Evolutionary conservation across 2,797 vertebrate genomes (phyloP).

Genomic region (Urosaurus nigricauda): DNA sequence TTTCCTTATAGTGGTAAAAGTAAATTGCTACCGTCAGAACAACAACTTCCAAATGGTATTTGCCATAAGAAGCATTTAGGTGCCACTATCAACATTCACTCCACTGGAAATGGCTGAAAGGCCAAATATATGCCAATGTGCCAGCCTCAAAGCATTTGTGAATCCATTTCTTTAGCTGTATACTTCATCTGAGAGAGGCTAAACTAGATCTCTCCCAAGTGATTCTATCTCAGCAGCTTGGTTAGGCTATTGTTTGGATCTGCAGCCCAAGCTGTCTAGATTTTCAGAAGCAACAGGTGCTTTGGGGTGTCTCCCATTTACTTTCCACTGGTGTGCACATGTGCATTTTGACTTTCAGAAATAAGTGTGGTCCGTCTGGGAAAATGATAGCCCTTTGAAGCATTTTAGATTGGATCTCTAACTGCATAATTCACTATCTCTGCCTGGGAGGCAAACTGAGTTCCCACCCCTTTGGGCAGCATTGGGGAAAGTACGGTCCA

Average conservation of each 20-base stretch:
- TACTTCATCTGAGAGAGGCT: not conserved
- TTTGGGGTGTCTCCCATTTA: not conserved
- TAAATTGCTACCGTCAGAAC: not conserved
- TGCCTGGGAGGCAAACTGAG: too few species aligned
- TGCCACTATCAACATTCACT: not conserved
- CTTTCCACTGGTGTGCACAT: not conserved
- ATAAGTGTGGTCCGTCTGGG: not conserved
- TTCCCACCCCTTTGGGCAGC: too few species aligned
- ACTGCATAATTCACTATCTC: too few species aligned
- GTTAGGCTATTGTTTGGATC: not conserved
- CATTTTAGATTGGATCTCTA: not conserved
- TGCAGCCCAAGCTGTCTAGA: not conserved
- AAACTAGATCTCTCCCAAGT: not conserved
- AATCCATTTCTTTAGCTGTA: too few species aligned
- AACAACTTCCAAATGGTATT: too few species aligned
- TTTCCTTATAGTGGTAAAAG: not conserved
- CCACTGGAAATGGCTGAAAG: not conserved
- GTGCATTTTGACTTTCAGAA: not conserved
- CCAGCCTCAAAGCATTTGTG: too few species aligned
- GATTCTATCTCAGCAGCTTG: not conserved
- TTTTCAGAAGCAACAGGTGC: not conserved
- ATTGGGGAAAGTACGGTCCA: too few species aligned
- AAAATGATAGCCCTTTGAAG: not conserved
- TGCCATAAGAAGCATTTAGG: not conserved
- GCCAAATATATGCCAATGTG: too few species aligned